Conservation (phyloP, 2,797 vertebrate species). For the Gymnodraco acuticeps region DNA sequence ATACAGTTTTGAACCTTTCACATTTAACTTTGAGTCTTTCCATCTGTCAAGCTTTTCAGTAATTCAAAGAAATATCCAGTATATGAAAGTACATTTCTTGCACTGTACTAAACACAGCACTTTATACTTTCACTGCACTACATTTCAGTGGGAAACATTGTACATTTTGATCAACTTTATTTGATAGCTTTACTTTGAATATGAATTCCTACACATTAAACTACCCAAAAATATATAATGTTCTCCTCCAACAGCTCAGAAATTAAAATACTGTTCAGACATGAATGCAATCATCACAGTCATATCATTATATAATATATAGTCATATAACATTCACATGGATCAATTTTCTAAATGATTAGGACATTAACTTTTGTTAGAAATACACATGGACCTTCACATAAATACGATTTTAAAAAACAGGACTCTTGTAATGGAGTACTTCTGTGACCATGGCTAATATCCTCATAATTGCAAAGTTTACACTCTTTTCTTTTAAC, state of each 20-base stretch:
- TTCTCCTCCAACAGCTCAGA: background rate
- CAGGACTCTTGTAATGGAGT: background rate
- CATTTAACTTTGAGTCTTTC: slow-evolving; percentile 35
- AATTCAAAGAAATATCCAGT: slow-evolving; percentile 2
- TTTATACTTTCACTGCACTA: background rate
- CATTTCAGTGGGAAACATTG: background rate
- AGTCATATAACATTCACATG: background rate
- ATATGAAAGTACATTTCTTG: background rate
- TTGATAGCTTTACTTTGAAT: background rate
- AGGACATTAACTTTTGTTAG: background rate
- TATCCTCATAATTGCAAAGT: background rate
- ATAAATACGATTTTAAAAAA: too few relatives aligned
- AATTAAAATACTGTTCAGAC: background rate
- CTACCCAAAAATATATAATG: background rate
- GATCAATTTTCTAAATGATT: background rate
- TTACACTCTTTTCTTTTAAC: background rate
- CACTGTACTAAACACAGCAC: background rate
- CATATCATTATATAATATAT: background rate
- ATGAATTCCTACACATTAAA: background rate
- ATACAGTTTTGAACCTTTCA: slow-evolving; percentile 38
- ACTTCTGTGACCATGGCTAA: background rate
- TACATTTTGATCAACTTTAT: background rate
- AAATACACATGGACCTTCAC: too few relatives aligned
- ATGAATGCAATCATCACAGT: background rate
- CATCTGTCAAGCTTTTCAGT: slow-evolving; percentile 4